These are phyloP conservation scores for Spinus pinus DNA, from an alignment of 2,797 vertebrate genomes.

Conservation along the genomic window DNA sequence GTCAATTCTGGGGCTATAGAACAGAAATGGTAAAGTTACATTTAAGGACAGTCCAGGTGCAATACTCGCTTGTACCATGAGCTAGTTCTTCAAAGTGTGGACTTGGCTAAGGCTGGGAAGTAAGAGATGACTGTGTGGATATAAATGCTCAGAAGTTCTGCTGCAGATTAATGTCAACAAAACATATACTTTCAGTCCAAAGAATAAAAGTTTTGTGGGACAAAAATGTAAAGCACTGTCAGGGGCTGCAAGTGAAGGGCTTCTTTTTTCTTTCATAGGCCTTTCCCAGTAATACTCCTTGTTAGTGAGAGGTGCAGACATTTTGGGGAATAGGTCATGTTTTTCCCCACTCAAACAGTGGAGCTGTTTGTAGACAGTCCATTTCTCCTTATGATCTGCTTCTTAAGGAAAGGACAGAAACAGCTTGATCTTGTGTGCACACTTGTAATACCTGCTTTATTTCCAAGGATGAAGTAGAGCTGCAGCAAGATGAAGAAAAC, in stretches of 20 bases:
- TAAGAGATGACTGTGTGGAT: neutral
- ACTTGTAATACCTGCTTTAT: neutral
- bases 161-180: neutral
- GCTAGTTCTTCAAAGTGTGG: neutral
- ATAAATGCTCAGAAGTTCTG: neutral
- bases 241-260: neutral
- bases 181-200: neutral
- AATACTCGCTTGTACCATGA: neutral
- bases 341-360: neutral
- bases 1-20: neutral
- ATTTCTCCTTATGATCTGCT: neutral
- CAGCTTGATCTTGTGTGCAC: neutral
- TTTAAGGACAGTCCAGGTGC: neutral
- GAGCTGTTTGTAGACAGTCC: neutral
- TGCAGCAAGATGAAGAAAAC: conserved; percentile 88
- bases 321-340: neutral
- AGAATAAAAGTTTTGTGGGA: neutral
- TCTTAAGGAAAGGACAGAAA: neutral
- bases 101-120: neutral
- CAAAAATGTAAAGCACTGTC: neutral
- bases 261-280: neutral
- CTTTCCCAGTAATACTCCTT: neutral
- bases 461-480: conserved; percentile 89
- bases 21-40: neutral
- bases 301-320: neutral